Conservation (phyloP, 1,140 invertebrate genomes). For the Trichoplusia ni region DNA sequence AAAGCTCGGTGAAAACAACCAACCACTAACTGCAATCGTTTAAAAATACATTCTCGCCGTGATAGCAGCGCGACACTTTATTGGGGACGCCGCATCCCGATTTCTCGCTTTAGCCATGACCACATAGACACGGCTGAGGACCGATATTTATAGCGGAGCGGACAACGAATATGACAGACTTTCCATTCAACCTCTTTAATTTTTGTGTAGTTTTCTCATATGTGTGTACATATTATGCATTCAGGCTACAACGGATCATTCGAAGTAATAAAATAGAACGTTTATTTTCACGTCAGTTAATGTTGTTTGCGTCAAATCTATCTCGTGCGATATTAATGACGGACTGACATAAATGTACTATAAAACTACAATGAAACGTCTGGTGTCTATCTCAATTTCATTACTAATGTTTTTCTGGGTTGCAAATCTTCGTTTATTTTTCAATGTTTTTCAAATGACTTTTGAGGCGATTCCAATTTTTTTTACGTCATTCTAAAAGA, state of each 20-base stretch:
- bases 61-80: slow-evolving; percentile 45
- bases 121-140: slow-evolving; percentile 13
- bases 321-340: no score
- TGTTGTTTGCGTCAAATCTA: no score
- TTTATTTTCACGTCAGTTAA: no score
- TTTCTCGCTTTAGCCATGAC: slow-evolving; percentile 34
- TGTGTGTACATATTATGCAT: not conserved
- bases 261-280: no score
- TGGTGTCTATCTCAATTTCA: no score
- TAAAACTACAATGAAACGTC: no score
- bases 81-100: slow-evolving; percentile 33
- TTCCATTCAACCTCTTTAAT: not conserved
- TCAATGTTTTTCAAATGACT: not conserved
- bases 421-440: not conserved
- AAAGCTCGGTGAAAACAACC: slow-evolving; percentile 73
- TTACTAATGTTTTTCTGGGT: no score
- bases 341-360: no score
- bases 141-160: slow-evolving; percentile 15
- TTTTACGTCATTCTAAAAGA: not conserved
- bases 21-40: slow-evolving; percentile 65
- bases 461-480: not conserved
- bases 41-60: slow-evolving; percentile 59
- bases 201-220: not conserved
- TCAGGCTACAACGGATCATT: not conserved
- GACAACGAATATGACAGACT: not conserved